Evolutionary conservation across 2,113 vertebrate genomes (phyloP), one percentile per base, ranked within the genome.

Genomic region (Thunnus maccoyii): DNA sequence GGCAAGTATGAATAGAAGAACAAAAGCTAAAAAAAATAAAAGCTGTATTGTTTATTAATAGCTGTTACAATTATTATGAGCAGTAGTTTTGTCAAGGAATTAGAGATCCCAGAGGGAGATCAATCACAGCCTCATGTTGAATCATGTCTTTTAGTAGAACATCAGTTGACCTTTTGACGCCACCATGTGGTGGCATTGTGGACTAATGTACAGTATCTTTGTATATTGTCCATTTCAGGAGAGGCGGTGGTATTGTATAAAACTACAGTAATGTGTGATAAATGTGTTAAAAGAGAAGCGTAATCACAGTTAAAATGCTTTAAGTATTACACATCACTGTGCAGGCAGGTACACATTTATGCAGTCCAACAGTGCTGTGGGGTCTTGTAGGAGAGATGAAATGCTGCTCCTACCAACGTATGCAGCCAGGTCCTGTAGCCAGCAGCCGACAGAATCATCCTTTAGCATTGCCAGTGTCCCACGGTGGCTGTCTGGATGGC

Each of bases 331-430:
- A 20, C 17, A 20, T 89, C 46, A 88, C 12, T 88, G 41, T 66
- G 12, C 36, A 20, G 89, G 78, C 20, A 94, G 18, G 63, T 90
- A 50, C 16, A 9, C 51, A 74, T 86, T 93, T 0, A 94, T 56
- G 56, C 30, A 79, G 18, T 90, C 85, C 55, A 93, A 41, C 48
- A 93, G 52, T 0, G 63, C 50, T 7, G 48, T 12, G 16, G 89
- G 91, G 57, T 94, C 91, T 67, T 91, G 81, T 5, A 94, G 72
- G 25, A 86, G 32, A 70, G 36, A 50, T 6, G 74, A 69, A 75
- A 91, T 72, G 61, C 82, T 93, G 74, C 72, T 73, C 61, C 80
- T 88, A 74, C 71, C 65, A 20, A 91, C 83, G 78, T 92, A 94
- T 52, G 86, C 86, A 66, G 85, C 85, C 22, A 82, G 18, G 8